Conservation (phyloP, 2,888 invertebrate genomes). For the Pristionchus maxplancki region DNA sequence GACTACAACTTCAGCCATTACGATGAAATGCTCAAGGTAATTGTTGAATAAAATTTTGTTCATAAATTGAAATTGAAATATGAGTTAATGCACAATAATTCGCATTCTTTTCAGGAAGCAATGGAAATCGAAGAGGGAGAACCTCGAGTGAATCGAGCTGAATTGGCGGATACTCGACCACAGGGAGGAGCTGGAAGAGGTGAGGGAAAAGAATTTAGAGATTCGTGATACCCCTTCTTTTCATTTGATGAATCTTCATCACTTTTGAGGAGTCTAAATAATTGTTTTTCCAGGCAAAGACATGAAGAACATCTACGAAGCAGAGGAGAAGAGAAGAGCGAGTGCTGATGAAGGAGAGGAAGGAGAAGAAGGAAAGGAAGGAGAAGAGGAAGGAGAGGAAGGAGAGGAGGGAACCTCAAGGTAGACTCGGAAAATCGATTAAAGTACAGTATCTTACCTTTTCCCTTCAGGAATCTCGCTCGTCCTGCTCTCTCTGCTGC, state of each 20-base stretch:
- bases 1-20: slow-evolving; percentile 90
- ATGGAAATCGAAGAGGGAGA: slow-evolving; percentile 55
- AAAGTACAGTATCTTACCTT: not conserved
- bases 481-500: slow-evolving; percentile 38
- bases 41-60: not conserved
- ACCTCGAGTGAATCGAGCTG: slow-evolving; percentile 13
- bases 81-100: no score
- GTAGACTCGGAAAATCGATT: not conserved
- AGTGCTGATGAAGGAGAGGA: slow-evolving; percentile 55
- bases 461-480: slow-evolving; percentile 35
- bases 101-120: slow-evolving; percentile 56
- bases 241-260: no score
- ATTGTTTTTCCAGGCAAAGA: slow-evolving; percentile 85
- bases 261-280: slow-evolving; percentile 75
- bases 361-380: slow-evolving; percentile 31
- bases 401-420: not conserved
- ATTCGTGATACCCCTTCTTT: no score
- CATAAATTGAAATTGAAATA: not conserved
- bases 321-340: slow-evolving; percentile 60
- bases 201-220: not conserved
- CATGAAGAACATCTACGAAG: slow-evolving; percentile 68
- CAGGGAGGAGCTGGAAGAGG: slow-evolving; percentile 49
- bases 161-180: slow-evolving; percentile 27
- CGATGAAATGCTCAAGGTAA: slow-evolving; percentile 92
- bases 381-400: slow-evolving; percentile 18